Evolutionary conservation across 2,113 vertebrate genomes (phyloP).

Genomic region (Oceanites oceanicus): DNA sequence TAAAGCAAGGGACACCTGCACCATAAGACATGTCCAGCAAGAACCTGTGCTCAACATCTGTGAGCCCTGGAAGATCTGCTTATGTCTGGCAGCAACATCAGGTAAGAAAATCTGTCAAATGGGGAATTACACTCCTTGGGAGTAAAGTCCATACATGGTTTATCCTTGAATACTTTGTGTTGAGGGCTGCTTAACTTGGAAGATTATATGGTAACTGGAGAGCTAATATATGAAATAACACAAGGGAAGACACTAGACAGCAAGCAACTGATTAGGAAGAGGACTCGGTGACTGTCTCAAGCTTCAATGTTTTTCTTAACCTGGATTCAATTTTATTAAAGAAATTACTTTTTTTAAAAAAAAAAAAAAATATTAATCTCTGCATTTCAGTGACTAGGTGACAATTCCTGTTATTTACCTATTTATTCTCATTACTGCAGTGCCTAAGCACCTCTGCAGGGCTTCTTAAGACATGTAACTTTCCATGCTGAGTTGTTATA

Average conservation of each 20-base stretch:
- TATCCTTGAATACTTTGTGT: not conserved
- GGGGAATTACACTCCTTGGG: not conserved
- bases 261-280: not conserved
- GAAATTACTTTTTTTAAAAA: too few species aligned
- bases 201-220: not conserved
- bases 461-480: not conserved
- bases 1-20: not conserved
- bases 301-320: not conserved
- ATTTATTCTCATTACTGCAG: not conserved
- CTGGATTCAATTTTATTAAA: not conserved
- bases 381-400: not conserved
- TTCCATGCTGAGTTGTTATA: not conserved
- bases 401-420: not conserved
- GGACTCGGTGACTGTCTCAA: not conserved
- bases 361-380: not conserved
- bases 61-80: not conserved
- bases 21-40: fast-evolving
- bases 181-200: not conserved
- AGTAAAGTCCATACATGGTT: not conserved
- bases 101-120: not conserved
- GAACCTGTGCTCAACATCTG: not conserved
- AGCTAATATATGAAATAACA: not conserved
- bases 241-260: not conserved
- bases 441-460: not conserved
- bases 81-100: not conserved